phyloP scores from a whole-genome alignment of 1,140 invertebrate species.

The Drosophila parabipectinata region DNA sequence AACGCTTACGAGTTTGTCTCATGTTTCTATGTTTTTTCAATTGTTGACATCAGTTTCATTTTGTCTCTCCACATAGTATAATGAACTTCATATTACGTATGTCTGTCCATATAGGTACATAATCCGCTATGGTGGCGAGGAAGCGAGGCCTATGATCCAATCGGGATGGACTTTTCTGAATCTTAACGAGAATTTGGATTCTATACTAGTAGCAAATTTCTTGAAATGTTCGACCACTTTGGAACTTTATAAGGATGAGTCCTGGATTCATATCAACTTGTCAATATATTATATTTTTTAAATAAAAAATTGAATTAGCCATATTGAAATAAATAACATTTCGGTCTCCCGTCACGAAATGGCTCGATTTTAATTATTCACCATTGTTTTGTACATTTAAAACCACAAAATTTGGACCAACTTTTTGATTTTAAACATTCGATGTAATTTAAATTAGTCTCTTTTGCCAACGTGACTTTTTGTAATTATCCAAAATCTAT shows the following conservation, averaged over 20 bases:
- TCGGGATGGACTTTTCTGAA: neutral
- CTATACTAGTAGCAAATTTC: too few species aligned
- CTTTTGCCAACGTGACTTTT: constrained; percentile 19
- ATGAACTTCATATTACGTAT: too few species aligned
- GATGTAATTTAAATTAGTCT: constrained; percentile 55
- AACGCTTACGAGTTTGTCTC: too few species aligned
- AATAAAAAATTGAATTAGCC: neutral
- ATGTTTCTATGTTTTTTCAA: too few species aligned
- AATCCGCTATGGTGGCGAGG: too few species aligned
- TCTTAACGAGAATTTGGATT: constrained; percentile 48
- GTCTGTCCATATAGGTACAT: too few species aligned
- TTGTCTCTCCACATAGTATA: too few species aligned
- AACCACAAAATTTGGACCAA: constrained; percentile 35
- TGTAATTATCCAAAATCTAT: constrained; percentile 72
- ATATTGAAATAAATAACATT: constrained; percentile 22
- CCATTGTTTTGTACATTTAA: constrained; percentile 27
- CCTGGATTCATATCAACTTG: too few species aligned
- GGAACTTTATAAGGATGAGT: too few species aligned
- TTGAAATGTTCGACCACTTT: too few species aligned
- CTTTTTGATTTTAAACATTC: constrained; percentile 53
- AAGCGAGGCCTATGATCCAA: constrained; percentile 5
- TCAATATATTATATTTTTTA: neutral
- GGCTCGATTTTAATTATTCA: too few species aligned
- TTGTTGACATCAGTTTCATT: too few species aligned
- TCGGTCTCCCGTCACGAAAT: constrained; percentile 10